Conservation (phyloP, 2,113 vertebrate species). For the Apteryx owenii region DNA sequence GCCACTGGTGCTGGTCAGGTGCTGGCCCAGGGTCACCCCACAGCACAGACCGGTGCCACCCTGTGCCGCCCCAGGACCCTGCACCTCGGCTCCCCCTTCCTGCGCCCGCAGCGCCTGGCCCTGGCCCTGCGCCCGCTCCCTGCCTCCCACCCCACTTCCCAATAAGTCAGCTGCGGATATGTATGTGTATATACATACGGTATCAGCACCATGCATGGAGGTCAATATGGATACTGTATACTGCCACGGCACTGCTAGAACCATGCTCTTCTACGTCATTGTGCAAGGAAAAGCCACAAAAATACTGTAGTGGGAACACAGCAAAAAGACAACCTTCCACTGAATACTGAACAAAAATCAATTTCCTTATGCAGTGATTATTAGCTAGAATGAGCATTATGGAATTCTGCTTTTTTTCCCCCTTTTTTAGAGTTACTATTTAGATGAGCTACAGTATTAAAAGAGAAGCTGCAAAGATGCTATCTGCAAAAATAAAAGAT, state of each 20-base stretch:
- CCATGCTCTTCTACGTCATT: neutral
- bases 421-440: neutral
- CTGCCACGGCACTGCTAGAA: neutral
- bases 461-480: conserved; percentile 66
- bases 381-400: conserved; percentile 4
- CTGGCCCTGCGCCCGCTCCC: neutral
- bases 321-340: neutral
- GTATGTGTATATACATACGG: neutral
- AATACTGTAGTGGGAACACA: neutral
- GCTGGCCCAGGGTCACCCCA: neutral
- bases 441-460: conserved; percentile 12
- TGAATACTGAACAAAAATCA: neutral
- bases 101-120: too few relatives aligned
- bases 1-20: neutral
- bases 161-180: neutral
- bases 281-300: neutral
- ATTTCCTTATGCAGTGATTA: conserved; percentile 1
- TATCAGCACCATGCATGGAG: neutral
- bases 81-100: neutral
- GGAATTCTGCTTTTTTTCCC: neutral
- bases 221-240: neutral
- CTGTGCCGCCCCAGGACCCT: neutral
- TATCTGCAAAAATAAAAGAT: conserved; percentile 45
- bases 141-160: neutral
- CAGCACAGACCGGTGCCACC: neutral